Base-by-base conservation (phyloP, 2,113 vertebrate species). In the Helogale parvula region DNA sequence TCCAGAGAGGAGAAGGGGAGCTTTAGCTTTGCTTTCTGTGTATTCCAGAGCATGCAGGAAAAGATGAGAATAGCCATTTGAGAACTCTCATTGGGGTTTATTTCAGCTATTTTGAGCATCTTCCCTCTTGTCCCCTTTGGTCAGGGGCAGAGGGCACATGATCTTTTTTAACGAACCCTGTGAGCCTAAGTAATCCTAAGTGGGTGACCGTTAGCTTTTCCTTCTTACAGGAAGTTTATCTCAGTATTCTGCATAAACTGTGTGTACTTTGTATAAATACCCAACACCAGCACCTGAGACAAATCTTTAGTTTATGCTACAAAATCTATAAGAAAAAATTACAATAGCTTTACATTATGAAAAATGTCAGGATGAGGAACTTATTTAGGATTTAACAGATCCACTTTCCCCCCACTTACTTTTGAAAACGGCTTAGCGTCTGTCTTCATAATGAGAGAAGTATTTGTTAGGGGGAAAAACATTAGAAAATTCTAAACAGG, bases 261-360 rank as follows among this genome's bases (percentile, higher is more conserved):
- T 93, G 47, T 93, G 7, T 72, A 79, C 77, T 95, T 93, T 90
- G 5, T 60, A 3, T 86, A 93, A 83, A 57, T 82, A 60, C 27
- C 31, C 54, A 79, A n/a, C n/a, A 25, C 91, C 6, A 63, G 68
- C 17, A 82, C 47, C 35, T 68, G 52, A 90, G 47, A 90, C 38
- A 92, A 94, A 80, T 94, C 7, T 98, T 96, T 74, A 93, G n/a
- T 89, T 96, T 81, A 50, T 97, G 16, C 69, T n/a, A 86, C 33
- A 23, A 76, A 79, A 85, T 83, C 79, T 97, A 16, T 72, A 76
- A 66, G 29, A 92, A 88, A 90, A 38, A 80, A 94, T 2, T 23
- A 94, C 33, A 79, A 92, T 35, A 68, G 2, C 11, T 88, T 93
- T 71, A 60, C 14, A 45, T 83, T 90, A 63, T 68, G n/a, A 94